phyloP scores from a whole-genome alignment of 2,797 vertebrate genomes.

The Lepidocolaptes lacrymiger region DNA sequence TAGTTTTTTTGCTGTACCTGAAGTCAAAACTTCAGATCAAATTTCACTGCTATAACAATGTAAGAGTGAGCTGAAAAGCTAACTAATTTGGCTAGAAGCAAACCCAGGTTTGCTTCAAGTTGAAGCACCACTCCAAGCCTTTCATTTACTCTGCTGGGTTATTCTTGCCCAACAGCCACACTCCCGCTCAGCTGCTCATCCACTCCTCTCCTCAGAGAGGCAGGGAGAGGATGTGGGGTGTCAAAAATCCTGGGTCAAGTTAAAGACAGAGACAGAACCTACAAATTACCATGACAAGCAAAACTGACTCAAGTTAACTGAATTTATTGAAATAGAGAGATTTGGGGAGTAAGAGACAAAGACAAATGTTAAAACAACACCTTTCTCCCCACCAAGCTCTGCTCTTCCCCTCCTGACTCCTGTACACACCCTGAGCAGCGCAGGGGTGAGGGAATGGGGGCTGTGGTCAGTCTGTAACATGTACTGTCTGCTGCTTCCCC shows the following conservation, averaged over 20 bases:
- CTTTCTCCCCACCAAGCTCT: not conserved
- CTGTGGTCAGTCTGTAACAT: not conserved
- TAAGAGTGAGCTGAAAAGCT: not conserved
- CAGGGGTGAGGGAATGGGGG: rapidly evolving
- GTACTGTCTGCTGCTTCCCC: not conserved
- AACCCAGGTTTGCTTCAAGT: not conserved
- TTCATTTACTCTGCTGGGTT: not conserved
- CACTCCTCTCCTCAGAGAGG: not conserved
- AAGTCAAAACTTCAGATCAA: not conserved
- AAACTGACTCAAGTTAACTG: not conserved
- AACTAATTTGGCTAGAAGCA: not conserved
- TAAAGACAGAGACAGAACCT: not conserved
- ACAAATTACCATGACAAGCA: not conserved
- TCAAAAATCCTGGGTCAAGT: not conserved
- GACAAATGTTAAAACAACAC: not conserved
- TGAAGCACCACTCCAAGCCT: not conserved
- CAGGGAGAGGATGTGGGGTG: not conserved
- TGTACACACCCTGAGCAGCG: not conserved
- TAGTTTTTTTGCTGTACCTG: not conserved
- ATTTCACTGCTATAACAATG: not conserved
- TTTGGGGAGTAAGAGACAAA: not conserved
- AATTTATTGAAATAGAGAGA: not conserved
- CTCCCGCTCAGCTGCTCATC: not conserved
- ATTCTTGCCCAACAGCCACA: not conserved
- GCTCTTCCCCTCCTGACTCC: not conserved